Evolutionary conservation across 2,113 vertebrate genomes (phyloP).

Genomic region (Coracopsis vasa): DNA sequence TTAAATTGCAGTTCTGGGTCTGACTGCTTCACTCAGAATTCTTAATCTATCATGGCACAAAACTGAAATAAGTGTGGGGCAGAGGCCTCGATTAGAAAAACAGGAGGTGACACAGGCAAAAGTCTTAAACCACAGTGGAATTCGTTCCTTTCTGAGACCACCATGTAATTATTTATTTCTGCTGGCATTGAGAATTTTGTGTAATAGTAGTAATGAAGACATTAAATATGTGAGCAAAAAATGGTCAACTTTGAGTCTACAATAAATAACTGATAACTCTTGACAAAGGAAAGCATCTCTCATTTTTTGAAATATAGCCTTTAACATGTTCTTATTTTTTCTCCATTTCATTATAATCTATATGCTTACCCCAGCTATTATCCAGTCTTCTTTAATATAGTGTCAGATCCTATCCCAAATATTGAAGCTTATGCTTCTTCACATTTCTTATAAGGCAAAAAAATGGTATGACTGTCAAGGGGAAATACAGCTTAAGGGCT

Average conservation of each 20-base stretch:
- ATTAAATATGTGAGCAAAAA: neutral
- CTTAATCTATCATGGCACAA: neutral
- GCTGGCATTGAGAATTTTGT: neutral
- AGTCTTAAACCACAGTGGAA: neutral
- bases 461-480: neutral
- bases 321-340: neutral
- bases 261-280: neutral
- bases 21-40: neutral
- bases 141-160: neutral
- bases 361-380: neutral
- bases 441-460: neutral
- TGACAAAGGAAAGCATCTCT: neutral
- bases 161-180: neutral
- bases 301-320: neutral
- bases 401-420: neutral
- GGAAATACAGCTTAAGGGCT: neutral
- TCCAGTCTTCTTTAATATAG: neutral
- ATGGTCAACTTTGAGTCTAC: neutral
- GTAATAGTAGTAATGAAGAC: neutral
- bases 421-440: neutral
- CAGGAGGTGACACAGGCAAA: neutral
- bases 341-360: neutral
- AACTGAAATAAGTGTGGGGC: neutral
- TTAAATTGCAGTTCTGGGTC: neutral
- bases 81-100: neutral